Evolutionary conservation across 1,140 invertebrate species (phyloP).

Genomic region (Calephelis nemesis): DNA sequence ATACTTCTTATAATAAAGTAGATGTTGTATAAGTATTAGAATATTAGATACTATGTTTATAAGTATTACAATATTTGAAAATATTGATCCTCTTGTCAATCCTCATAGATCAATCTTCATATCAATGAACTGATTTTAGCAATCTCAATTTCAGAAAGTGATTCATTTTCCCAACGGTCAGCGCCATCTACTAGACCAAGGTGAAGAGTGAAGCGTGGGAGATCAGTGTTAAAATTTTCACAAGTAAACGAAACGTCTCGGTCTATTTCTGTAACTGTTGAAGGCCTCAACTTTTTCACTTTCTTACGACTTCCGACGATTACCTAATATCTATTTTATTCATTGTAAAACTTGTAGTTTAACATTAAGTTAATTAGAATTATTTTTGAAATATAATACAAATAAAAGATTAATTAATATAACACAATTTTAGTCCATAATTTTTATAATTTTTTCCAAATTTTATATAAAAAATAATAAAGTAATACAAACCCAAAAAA

Average conservation of each 20-base stretch:
- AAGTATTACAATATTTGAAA: neutral
- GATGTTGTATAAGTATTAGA: too few species aligned
- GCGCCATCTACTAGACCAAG: constrained; percentile 68
- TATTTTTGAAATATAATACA: neutral
- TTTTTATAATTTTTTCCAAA: too few species aligned
- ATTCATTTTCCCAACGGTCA: constrained; percentile 59
- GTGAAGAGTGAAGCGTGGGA: constrained; percentile 70
- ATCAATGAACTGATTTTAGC: constrained; percentile 20
- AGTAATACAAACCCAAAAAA: constrained; percentile 37
- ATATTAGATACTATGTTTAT: neutral
- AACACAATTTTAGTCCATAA: too few species aligned
- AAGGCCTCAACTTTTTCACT: constrained; percentile 63
- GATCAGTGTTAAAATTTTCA: constrained; percentile 69
- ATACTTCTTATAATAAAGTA: too few species aligned
- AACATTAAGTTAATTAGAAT: neutral
- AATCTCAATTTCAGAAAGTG: constrained; percentile 32
- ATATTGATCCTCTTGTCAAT: constrained; percentile 5
- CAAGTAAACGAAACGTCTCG: constrained; percentile 69
- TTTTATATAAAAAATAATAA: neutral
- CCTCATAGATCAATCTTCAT: constrained; percentile 19
- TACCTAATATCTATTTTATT: constrained; percentile 46
- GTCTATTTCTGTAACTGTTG: constrained; percentile 68
- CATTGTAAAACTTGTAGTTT: neutral
- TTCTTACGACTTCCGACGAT: constrained; percentile 57
- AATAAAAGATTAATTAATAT: too few species aligned